phyloP scores from a whole-genome alignment of 2,113 vertebrate species.

The Lagenorhynchus albirostris region DNA sequence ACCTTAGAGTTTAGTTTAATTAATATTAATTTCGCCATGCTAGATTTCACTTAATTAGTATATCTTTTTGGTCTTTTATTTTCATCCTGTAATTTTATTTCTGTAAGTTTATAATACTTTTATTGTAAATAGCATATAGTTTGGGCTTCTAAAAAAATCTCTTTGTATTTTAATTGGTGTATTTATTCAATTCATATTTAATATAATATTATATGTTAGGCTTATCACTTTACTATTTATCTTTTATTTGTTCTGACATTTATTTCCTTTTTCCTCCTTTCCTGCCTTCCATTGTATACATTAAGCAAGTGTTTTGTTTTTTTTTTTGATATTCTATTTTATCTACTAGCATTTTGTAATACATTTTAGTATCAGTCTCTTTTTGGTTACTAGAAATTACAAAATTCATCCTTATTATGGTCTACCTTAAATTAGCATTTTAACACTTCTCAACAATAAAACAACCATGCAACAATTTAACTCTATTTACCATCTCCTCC shows the following conservation, averaged over 20 bases:
- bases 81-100: too few species aligned
- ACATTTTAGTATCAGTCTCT: not conserved
- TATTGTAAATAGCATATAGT: not conserved
- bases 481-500: not conserved
- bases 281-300: not conserved
- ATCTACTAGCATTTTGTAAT: not conserved
- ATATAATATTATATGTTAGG: not conserved
- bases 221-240: not conserved
- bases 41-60: too few species aligned
- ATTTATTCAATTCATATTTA: not conserved
- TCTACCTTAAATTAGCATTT: not conserved
- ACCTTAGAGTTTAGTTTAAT: not conserved
- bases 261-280: not conserved
- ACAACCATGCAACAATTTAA: not conserved
- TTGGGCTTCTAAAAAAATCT: not conserved
- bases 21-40: too few species aligned
- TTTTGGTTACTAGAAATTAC: not conserved
- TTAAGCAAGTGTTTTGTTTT: not conserved
- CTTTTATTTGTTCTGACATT: too few species aligned
- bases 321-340: too few species aligned
- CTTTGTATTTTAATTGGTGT: not conserved
- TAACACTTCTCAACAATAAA: not conserved
- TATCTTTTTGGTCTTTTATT: too few species aligned
- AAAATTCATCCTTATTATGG: not conserved
- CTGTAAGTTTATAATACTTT: too few species aligned